Evolutionary conservation across 1,140 invertebrate species (phyloP).

Genomic region (Lasioglossum baleicum): DNA sequence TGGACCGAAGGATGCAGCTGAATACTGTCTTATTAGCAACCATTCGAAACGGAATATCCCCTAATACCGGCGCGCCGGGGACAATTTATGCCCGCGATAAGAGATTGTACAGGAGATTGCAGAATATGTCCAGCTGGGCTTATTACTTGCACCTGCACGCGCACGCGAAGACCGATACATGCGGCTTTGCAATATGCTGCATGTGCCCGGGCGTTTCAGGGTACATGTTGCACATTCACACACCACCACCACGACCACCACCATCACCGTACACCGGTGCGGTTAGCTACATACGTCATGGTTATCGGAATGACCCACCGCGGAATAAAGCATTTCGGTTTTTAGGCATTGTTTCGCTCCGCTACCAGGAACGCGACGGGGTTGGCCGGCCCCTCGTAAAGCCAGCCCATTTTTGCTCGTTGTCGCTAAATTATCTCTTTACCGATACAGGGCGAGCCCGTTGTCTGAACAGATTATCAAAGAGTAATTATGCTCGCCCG

Average conservation of each 20-base stretch:
- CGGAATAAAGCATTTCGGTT: slow-evolving; percentile 48
- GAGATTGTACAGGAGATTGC: slow-evolving; percentile 42
- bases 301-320: slow-evolving; percentile 54
- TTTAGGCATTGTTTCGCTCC: slow-evolving; percentile 39
- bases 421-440: slow-evolving; percentile 40
- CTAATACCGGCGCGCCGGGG: slow-evolving; percentile 12
- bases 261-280: background rate
- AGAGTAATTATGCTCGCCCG: background rate
- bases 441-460: background rate
- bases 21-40: slow-evolving; percentile 8
- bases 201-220: background rate
- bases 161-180: slow-evolving; percentile 23
- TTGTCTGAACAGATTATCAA: background rate
- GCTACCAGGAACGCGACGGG: background rate
- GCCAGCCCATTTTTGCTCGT: slow-evolving; percentile 13
- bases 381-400: background rate
- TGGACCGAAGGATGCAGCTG: too few species aligned
- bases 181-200: slow-evolving; percentile 14
- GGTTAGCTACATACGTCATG: slow-evolving; percentile 46
- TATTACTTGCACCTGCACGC: slow-evolving; percentile 49
- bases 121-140: slow-evolving; percentile 39
- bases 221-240: slow-evolving; percentile 15
- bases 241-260: slow-evolving; percentile 14
- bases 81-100: slow-evolving; percentile 51
- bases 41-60: slow-evolving; percentile 20